A percentile compares a stretch with the other conserved stretches of the same genome.
Evolutionary conservation across 2,888 invertebrate species (phyloP).

Genomic region (Digitonthophagus gazella): DNA sequence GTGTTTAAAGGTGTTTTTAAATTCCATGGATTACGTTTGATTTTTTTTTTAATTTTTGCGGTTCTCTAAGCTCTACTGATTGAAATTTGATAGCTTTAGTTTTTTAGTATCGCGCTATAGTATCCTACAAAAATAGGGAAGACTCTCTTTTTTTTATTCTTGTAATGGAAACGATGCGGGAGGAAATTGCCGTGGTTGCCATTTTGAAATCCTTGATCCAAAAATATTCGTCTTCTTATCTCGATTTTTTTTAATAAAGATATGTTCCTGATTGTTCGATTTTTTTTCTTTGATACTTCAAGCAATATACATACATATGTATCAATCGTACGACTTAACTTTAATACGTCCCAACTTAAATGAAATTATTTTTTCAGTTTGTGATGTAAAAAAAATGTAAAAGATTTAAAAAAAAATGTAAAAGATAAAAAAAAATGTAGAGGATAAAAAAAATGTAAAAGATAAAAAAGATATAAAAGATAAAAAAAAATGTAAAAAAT

Average conservation of each 20-base stretch:
- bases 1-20: background rate
- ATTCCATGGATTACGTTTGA: background rate
- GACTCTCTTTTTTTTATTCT: conserved; percentile 20
- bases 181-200: conserved; percentile 18
- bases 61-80: background rate
- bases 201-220: conserved; percentile 18
- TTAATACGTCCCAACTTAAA: too few relatives aligned
- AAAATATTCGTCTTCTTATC: background rate
- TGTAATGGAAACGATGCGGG: background rate
- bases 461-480: too few relatives aligned
- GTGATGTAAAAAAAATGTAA: too few relatives aligned
- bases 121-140: conserved; percentile 21
- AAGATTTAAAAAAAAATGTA: too few relatives aligned
- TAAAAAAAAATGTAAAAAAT: background rate
- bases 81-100: background rate
- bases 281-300: background rate
- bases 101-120: background rate
- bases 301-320: background rate
- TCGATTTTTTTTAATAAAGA: background rate
- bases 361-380: too few relatives aligned
- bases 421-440: too few relatives aligned
- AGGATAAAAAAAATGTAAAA: too few relatives aligned
- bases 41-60: background rate
- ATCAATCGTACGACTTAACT: background rate
- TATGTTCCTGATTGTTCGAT: background rate